Evolutionary conservation across 2,888 invertebrate genomes (phyloP).

Genomic region (Meteorus cinctellus): DNA sequence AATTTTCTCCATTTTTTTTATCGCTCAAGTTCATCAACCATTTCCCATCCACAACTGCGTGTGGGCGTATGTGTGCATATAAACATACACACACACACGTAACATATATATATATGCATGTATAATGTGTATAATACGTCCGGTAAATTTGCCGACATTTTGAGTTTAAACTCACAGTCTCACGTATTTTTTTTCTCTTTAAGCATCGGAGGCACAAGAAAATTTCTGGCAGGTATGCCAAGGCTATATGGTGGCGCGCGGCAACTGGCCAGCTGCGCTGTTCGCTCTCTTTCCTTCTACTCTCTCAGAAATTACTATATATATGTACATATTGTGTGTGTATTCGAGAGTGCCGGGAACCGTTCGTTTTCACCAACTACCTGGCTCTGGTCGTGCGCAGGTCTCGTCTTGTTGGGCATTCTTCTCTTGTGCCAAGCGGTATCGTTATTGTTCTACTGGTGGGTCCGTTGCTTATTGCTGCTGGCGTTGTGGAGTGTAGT

Average conservation of each 20-base stretch:
- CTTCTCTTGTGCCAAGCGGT: conserved; percentile 32
- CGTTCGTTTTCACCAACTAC: conserved; percentile 42
- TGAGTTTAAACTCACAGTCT: not conserved
- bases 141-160: conserved; percentile 14
- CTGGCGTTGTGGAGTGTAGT: conserved; percentile 10
- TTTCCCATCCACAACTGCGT: conserved; percentile 19
- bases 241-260: conserved; percentile 27
- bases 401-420: conserved; percentile 31
- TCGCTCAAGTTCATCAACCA: conserved; percentile 8
- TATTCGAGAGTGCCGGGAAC: conserved; percentile 32
- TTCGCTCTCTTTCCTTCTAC: conserved; percentile 16
- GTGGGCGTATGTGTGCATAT: conserved; percentile 4
- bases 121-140: not conserved
- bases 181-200: not conserved
- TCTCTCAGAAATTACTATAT: not conserved
- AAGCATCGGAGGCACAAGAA: conserved; percentile 30
- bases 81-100: not conserved
- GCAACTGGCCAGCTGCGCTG: conserved; percentile 12
- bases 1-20: conserved; percentile 32
- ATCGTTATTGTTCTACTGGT: conserved; percentile 42
- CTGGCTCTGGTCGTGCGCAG: conserved; percentile 31
- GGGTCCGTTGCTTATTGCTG: conserved; percentile 35
- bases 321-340: not conserved
- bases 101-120: not conserved
- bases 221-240: conserved; percentile 44